A percentile compares a stretch with the other conserved stretches of the same genome.
Conservation (phyloP, 2,888 invertebrate species). For the Drosophila kuntzei region DNA sequence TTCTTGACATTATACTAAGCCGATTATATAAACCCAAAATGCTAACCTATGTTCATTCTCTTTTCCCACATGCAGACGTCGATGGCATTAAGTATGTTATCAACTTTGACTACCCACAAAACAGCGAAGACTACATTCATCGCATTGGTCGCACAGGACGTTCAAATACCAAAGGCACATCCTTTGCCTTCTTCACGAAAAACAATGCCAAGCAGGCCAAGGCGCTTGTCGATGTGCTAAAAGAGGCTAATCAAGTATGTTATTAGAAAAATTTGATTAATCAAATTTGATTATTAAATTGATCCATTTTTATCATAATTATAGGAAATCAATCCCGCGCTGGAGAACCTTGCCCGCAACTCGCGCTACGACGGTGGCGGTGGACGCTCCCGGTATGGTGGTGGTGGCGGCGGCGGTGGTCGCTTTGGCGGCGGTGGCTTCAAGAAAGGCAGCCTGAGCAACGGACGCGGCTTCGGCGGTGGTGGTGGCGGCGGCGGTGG, state of each 20-base stretch:
- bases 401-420: slow-evolving; percentile 83
- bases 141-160: slow-evolving; percentile 97
- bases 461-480: slow-evolving; percentile 71
- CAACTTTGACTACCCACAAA: slow-evolving; percentile 98
- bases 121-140: slow-evolving; percentile 98
- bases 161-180: slow-evolving; percentile 94
- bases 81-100: slow-evolving; percentile 98
- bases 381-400: slow-evolving; percentile 86
- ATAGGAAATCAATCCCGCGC: slow-evolving; percentile 93
- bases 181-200: slow-evolving; percentile 97
- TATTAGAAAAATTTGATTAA: background rate
- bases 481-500: slow-evolving; percentile 44
- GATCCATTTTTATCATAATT: background rate
- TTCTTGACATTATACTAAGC: slow-evolving; percentile 37
- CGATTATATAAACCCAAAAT: background rate
- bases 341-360: slow-evolving; percentile 91
- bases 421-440: slow-evolving; percentile 69
- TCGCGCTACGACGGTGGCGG: slow-evolving; percentile 88
- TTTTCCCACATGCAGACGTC: slow-evolving; percentile 89
- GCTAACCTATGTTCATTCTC: slow-evolving; percentile 28
- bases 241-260: slow-evolving; percentile 94
- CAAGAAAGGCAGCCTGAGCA: slow-evolving; percentile 67
- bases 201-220: slow-evolving; percentile 94
- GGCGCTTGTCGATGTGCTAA: slow-evolving; percentile 94
- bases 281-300: background rate